A percentile compares a stretch with the other conserved stretches of the same genome.
phyloP scores from a whole-genome alignment of 2,113 vertebrate species.

The Nesoenas mayeri region DNA sequence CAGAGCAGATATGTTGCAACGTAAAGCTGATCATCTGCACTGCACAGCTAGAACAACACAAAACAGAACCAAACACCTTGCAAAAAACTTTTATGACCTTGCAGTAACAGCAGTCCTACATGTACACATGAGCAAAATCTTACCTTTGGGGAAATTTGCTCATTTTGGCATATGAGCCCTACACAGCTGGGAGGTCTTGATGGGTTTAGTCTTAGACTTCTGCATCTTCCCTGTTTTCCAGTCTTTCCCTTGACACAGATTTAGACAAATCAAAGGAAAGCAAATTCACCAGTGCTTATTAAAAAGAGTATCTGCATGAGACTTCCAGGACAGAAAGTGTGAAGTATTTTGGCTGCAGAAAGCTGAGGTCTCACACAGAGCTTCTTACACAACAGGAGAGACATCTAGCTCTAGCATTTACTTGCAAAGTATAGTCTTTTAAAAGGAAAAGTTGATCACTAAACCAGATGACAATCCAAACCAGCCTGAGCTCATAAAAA shows the following conservation, averaged over 20 bases:
- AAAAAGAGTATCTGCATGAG: not conserved
- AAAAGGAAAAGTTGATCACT: not conserved
- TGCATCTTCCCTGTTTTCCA: not conserved
- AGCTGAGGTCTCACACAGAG: not conserved
- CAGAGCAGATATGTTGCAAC: not conserved
- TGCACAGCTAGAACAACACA: not conserved
- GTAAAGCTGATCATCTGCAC: not conserved
- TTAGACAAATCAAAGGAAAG: not conserved
- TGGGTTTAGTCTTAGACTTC: not conserved
- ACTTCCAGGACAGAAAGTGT: not conserved
- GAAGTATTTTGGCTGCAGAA: not conserved
- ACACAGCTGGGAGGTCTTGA: not conserved
- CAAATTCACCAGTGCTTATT: not conserved
- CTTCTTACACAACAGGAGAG: not conserved
- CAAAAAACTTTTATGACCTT: not conserved
- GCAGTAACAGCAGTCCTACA: not conserved
- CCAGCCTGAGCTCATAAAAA: not conserved
- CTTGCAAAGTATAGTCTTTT: not conserved
- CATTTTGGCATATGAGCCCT: fast-evolving
- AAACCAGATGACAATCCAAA: not conserved
- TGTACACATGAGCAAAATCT: not conserved
- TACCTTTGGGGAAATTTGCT: not conserved
- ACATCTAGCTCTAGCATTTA: not conserved
- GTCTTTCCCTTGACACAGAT: not conserved
- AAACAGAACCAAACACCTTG: too few relatives aligned